phyloP scores from a whole-genome alignment of 2,888 invertebrate genomes.

The Hydropsyche betteni region DNA sequence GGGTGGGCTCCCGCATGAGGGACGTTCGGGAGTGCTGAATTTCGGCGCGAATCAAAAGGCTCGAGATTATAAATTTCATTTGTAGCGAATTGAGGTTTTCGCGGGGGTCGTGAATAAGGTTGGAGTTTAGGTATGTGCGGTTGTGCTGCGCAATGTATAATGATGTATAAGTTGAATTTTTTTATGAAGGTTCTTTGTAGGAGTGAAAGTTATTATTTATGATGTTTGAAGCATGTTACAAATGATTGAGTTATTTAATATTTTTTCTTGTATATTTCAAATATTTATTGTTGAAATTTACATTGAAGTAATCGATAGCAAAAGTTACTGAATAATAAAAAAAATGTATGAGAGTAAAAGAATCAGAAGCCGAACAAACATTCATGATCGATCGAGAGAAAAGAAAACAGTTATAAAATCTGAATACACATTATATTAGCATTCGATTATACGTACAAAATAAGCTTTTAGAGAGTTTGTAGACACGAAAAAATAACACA shows the following conservation, averaged over 20 bases:
- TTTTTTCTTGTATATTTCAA: background rate
- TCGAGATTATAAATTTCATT: background rate
- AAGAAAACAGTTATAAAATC: slow-evolving; percentile 23
- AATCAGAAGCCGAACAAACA: slow-evolving; percentile 8
- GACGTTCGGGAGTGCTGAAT: slow-evolving; percentile 2
- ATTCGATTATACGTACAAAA: no score
- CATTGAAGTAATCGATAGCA: no score
- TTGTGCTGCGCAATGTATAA: no score
- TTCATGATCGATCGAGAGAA: slow-evolving; percentile 14
- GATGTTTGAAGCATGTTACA: background rate
- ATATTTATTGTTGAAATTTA: background rate
- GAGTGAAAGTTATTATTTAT: no score
- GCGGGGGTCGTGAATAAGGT: no score
- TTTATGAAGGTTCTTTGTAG: no score
- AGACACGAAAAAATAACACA: background rate
- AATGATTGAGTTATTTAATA: background rate
- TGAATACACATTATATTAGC: background rate
- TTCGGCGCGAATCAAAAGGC: background rate
- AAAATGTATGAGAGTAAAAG: background rate
- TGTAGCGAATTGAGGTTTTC: no score
- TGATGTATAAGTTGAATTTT: no score
- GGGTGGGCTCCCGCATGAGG: background rate
- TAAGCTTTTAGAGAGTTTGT: background rate
- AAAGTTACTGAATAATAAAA: no score
- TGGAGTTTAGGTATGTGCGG: no score